phyloP scores from a whole-genome alignment of 2,888 invertebrate genomes.

The Epicampocera succincta region DNA sequence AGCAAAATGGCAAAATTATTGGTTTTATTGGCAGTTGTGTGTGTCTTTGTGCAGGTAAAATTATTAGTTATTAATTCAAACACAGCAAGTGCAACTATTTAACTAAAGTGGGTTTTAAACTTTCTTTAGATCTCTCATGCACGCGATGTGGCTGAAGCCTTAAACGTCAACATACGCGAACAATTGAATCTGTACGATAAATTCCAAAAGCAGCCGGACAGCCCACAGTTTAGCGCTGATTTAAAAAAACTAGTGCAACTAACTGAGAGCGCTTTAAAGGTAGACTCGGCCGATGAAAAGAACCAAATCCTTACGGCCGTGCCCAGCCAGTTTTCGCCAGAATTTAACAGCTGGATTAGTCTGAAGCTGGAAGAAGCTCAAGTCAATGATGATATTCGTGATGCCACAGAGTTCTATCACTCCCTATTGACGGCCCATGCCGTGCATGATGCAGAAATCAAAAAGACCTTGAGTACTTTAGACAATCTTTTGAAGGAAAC shows the following conservation, averaged over 20 bases:
- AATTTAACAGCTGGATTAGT: conserved; percentile 73
- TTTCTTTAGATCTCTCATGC: conserved; percentile 62
- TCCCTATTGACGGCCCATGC: conserved; percentile 56
- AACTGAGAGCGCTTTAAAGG: conserved; percentile 73
- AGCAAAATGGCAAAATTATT: conserved; percentile 73
- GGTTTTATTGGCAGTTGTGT: conserved; percentile 71
- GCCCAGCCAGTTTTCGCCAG: conserved; percentile 71
- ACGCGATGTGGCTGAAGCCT: conserved; percentile 71
- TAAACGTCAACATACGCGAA: conserved; percentile 73
- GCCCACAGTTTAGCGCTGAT: conserved; percentile 71
- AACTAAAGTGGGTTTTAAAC: neutral
- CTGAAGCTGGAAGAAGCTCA: conserved; percentile 72
- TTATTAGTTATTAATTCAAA: neutral
- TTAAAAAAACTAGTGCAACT: conserved; percentile 73
- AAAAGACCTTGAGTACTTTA: conserved; percentile 70
- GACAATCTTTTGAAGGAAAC: conserved; percentile 70
- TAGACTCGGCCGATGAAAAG: conserved; percentile 72
- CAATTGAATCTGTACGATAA: conserved; percentile 73
- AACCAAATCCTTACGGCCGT: conserved; percentile 70
- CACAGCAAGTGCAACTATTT: neutral
- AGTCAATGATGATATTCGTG: conserved; percentile 72
- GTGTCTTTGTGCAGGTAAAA: conserved; percentile 72
- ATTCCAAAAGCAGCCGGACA: conserved; percentile 71
- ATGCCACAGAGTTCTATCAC: conserved; percentile 73
- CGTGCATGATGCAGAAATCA: conserved; percentile 71